Evolutionary conservation across 2,113 vertebrate genomes (phyloP), one percentile per base, ranked within the genome.

Genomic region (Apodemus sylvaticus): DNA sequence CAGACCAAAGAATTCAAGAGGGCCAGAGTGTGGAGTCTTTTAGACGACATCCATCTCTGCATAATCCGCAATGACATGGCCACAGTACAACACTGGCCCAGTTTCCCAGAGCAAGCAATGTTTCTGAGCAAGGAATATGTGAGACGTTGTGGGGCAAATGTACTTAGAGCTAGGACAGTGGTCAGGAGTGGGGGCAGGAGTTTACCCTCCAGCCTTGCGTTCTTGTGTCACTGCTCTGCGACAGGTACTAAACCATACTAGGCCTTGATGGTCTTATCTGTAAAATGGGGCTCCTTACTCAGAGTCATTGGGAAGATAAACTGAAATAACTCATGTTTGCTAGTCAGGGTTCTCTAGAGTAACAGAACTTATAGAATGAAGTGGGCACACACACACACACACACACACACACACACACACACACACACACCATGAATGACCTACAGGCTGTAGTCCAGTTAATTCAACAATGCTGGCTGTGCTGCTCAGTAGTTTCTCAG

Each of bases 1-100:
- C n/a, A 92, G 55, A 83, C 16, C 51, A 82, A 89, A 70, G 64
- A 76, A 51, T 68, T 94, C 83, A 53, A 70, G 89, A 70, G 34
- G 58, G 8, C 2, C 12, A 42, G 22, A 39, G 64, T 22, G n/a
- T 90, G 48, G 45, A 81, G 22, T 90, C 68, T 24, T 64, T 48
- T 68, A 51, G 42, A 42, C 81, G 39, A 2, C 29, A 7, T 42
- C 12, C 58, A 7, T n/a, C 58, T 55, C 39, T 82, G 45, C 45
- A 26, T 55, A 48, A 53, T 13, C 29, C 1, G 1, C 26, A 1
- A n/a, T 79, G 83, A 24, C 79, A 42, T 51, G 60, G n/a, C 39
- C 86, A 26, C 19, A 16, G 45, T 36, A 51, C 1, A 31, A 22
- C 0, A 5, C 58, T 45, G 2, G 8, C 34, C 76, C 31, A 2